Base-by-base conservation (phyloP, 2,797 vertebrate species). In the Dipus sagitta region DNA sequence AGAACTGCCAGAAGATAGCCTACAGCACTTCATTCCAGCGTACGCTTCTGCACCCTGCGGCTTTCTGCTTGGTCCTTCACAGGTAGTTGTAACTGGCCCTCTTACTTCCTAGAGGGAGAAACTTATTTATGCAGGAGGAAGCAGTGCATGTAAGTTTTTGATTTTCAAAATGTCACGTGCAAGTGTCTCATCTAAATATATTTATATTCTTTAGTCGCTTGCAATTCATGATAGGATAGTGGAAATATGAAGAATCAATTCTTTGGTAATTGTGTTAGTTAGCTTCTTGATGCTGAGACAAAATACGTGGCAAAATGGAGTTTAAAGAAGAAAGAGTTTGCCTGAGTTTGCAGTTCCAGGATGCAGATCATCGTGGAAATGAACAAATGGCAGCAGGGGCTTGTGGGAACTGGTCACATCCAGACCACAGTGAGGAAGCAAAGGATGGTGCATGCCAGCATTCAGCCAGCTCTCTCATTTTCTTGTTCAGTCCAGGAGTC, bases 181-280 rank as follows among this genome's bases (percentile, higher is more conserved):
- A 84, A 84, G 83, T 87, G 68, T 67, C 54, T 4, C 4, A 84
- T 34, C 28, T 67, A 67, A 75, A 71, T 47, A 21, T 78, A 67
- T 64, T 86, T 47, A 21, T 78, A 67, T 64, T 86, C 62, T 76
- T 64, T 72, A 88, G 71, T 88, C 38, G 32, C 70, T 47, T 87
- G 8, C 13, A 65, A 24, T 77, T 80, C 72, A 24, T 79, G 32
- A 47, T 54, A 47, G 42, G 15, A 52, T 28, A 14, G 2, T 70
- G 30, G 74, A 85, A 88, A 38, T 74, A 38, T 38, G n/a, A 23
- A 86, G 21, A 30, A 6, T 47, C 42, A 67, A 58, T 58, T 58
- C 54, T 58, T 17, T 58, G 54, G 17, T 0, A 58, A 15, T 13
- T 58, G 54, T 58, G 54, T 17, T 58, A 10, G 5, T 54, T 54